Conservation (phyloP, 2,113 vertebrate genomes). For the Aviceda subcristata region DNA sequence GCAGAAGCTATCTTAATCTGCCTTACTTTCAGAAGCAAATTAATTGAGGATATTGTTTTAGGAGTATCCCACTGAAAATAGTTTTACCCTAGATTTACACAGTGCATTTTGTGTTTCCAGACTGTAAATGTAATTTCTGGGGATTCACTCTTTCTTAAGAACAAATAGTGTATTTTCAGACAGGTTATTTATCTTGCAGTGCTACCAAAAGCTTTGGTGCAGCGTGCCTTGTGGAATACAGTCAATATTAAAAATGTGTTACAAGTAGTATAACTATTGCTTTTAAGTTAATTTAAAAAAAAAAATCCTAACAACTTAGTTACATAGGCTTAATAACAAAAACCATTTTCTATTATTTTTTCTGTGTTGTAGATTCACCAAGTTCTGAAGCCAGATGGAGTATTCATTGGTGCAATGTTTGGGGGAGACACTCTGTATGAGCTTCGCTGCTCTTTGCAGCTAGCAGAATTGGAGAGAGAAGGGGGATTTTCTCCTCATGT, state of each 20-base stretch:
- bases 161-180: background rate
- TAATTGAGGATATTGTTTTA: background rate
- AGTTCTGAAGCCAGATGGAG: conserved; percentile 89
- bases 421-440: conserved; percentile 92
- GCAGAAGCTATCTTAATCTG: background rate
- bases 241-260: background rate
- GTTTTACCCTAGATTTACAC: background rate
- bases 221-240: background rate
- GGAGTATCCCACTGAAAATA: background rate
- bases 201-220: background rate
- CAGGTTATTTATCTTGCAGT: background rate
- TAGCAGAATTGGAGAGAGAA: conserved; percentile 91
- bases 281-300: background rate
- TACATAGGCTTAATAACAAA: background rate
- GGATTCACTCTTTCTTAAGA: background rate
- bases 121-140: background rate
- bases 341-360: rapidly evolving
- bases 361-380: conserved; percentile 80
- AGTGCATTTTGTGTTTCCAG: background rate
- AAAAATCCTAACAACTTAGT: background rate
- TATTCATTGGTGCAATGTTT: conserved; percentile 92
- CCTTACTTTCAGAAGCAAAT: background rate
- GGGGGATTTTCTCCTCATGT: conserved; percentile 91
- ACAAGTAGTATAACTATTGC: rapidly evolving
- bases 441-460: conserved; percentile 92